Evolutionary conservation across 64 coral and sea anemone species (phyloP), one percentile per base, ranked within the genome.

Genomic region (Dendrophyllia cribrosa): DNA sequence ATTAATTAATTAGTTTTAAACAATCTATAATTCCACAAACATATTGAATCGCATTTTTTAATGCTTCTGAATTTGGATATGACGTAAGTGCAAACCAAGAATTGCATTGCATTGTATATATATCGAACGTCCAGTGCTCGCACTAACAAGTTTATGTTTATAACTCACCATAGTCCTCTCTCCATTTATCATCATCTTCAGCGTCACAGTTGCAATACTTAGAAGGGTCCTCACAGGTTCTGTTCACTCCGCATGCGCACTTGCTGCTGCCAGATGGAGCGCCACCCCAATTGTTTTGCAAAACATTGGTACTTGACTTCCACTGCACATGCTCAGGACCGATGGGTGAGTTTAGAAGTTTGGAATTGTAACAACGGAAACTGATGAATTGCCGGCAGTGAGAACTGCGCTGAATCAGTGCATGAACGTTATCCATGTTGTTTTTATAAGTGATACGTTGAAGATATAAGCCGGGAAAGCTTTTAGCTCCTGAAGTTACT

Each of bases 191-290:
- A 7, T 97, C 88, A 15, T 82, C 89, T 5, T 66, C 62, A 83
- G 86, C 79, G 72, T 97, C 95, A 77, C 95, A 97, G 50, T 97
- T 97, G 59, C 95, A 97, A 63, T 81, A 92, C 58, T 94, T 97
- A 6, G 66, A 66, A 3, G 72, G 92, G 17, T 97, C 87, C 48
- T 61, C 88, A 86, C 95, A 97, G 20, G 74, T 88, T 9, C 89
- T 85, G 22, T 34, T 81, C 25, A 91, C 75, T 56, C 92, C 95
- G 63, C 95, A 97, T 63, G 92, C 82, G 76, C 95, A 97, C 6
- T 89, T 97, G 6, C 89, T 23, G 13, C 86, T 93, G 4, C 86
- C 88, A 14, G 67, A 4, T 4, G 92, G 88, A 0, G 95, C 95
- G 1, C 92, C 95, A 20, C 95, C 95, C 95, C 95, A 97, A 73